Conservation (phyloP, 2,113 vertebrate genomes). For the Indri indri region DNA sequence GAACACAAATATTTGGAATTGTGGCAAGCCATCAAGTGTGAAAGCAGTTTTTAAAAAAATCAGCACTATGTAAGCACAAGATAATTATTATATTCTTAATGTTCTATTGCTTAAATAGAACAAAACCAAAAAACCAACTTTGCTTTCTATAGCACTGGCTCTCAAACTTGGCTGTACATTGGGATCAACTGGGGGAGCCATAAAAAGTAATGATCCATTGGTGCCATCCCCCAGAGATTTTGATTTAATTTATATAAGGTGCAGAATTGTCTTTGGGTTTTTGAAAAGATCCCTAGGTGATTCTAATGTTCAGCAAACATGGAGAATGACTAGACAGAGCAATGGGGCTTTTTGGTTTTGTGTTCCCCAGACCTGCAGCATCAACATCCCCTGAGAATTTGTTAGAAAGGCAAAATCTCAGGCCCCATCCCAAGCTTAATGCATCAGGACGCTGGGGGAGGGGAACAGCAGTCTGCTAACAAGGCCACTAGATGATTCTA, state of each 20-base stretch:
- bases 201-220: background rate
- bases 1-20: background rate
- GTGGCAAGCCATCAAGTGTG: background rate
- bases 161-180: background rate
- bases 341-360: background rate
- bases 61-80: background rate
- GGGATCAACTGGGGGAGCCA: background rate
- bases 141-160: background rate
- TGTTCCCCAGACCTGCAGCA: background rate
- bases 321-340: background rate
- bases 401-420: background rate
- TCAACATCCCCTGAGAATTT: background rate
- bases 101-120: background rate
- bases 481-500: background rate
- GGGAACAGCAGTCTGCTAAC: background rate
- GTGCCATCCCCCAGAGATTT: background rate
- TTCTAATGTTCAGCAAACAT: background rate
- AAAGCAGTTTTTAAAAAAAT: background rate
- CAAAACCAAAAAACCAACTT: background rate
- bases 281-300: background rate
- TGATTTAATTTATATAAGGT: background rate
- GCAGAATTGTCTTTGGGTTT: background rate
- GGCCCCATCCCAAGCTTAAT: background rate
- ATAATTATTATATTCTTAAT: background rate
- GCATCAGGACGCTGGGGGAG: background rate